Conservation (phyloP, 1,140 invertebrate genomes). For the Daktulosphaira vitifoliae region DNA sequence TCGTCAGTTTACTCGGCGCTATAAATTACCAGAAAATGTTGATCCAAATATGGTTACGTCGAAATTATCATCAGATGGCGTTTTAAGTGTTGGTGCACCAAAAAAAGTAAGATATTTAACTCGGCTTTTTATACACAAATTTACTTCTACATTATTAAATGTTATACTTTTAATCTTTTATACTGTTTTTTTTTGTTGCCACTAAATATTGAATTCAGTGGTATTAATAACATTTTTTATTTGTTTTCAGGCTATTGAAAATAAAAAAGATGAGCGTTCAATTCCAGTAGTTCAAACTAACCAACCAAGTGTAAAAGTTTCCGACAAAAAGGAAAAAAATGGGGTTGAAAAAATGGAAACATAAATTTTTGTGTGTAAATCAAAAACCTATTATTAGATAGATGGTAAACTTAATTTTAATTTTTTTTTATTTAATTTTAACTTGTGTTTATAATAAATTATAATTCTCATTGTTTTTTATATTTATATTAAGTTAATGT, state of each 20-base stretch:
- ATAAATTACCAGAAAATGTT: constrained; percentile 53
- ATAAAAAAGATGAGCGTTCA: not conserved
- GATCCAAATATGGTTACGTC: constrained; percentile 52
- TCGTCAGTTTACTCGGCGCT: constrained; percentile 55
- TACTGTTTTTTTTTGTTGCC: too few relatives aligned
- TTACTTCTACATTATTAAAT: too few relatives aligned
- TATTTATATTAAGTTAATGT: too few relatives aligned
- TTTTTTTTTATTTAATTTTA: too few relatives aligned
- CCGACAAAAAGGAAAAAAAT: not conserved
- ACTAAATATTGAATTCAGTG: not conserved
- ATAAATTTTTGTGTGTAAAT: not conserved
- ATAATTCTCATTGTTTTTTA: too few relatives aligned
- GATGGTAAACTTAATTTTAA: too few relatives aligned
- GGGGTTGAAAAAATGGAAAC: constrained; percentile 25
- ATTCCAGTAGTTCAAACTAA: constrained; percentile 30
- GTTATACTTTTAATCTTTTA: too few relatives aligned
- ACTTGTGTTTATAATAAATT: too few relatives aligned
- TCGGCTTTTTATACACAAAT: too few relatives aligned
- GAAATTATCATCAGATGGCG: constrained; percentile 53
- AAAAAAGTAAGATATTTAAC: too few relatives aligned
- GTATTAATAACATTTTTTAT: not conserved
- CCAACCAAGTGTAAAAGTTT: constrained; percentile 17
- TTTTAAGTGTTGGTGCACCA: constrained; percentile 53
- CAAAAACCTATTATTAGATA: too few relatives aligned
- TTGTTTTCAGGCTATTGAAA: not conserved